These are phyloP conservation scores for Neuroscelio doddi DNA, from an alignment of 2,888 invertebrate genomes.

Conservation along the genomic window DNA sequence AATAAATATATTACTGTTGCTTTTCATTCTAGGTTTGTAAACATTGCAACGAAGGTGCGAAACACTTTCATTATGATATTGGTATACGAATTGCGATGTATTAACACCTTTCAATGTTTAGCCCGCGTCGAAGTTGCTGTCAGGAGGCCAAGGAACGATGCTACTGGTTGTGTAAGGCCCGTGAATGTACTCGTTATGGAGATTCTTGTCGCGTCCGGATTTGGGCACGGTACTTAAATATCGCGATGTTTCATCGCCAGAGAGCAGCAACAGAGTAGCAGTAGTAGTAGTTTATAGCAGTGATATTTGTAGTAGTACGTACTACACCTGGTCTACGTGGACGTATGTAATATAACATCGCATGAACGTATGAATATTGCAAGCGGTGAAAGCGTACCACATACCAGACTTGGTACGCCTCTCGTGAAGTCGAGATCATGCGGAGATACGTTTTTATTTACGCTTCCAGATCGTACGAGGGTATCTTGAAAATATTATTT, in stretches of 20 bases:
- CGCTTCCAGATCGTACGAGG: slow-evolving; percentile 39
- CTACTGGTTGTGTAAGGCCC: slow-evolving; percentile 10
- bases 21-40: not conserved
- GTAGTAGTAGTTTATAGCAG: slow-evolving; percentile 3
- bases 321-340: slow-evolving; percentile 15
- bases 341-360: slow-evolving; percentile 50
- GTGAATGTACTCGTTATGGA: not conserved
- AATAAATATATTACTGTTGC: too few species aligned
- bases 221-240: slow-evolving; percentile 12
- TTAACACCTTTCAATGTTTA: slow-evolving; percentile 4
- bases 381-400: slow-evolving; percentile 65
- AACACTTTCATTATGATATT: slow-evolving; percentile 5
- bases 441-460: slow-evolving; percentile 43
- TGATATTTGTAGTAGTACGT: not conserved
- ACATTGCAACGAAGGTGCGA: too few species aligned
- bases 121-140: slow-evolving; percentile 1
- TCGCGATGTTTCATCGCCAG: slow-evolving; percentile 5
- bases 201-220: slow-evolving; percentile 18
- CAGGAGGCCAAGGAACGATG: slow-evolving; percentile 13
- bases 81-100: slow-evolving; percentile 5
- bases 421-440: slow-evolving; percentile 42
- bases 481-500: too few species aligned
- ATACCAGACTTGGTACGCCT: slow-evolving; percentile 56
- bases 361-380: slow-evolving; percentile 58
- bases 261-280: not conserved